Evolutionary conservation across 2,888 invertebrate species (phyloP).

Genomic region (Helleia helle): DNA sequence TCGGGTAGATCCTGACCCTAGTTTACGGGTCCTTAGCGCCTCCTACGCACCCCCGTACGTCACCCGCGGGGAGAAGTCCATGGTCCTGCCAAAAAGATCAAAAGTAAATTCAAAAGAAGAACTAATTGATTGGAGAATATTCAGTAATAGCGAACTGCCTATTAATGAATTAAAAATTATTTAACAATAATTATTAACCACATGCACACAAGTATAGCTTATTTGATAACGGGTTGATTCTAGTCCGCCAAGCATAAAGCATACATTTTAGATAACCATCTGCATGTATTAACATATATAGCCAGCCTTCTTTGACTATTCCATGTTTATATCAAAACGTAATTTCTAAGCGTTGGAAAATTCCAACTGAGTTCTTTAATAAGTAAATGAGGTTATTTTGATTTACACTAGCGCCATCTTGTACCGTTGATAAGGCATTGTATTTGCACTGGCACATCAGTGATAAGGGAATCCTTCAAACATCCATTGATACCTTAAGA

Average conservation of each 20-base stretch:
- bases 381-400: slow-evolving; percentile 67
- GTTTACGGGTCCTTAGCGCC: no score
- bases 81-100: no score
- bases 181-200: no score
- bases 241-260: not conserved
- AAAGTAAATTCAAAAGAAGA: no score
- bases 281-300: slow-evolving; percentile 10
- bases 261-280: slow-evolving; percentile 8
- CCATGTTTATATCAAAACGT: slow-evolving; percentile 7
- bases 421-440: slow-evolving; percentile 41
- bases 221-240: not conserved
- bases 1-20: no score
- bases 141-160: no score
- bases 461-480: slow-evolving; percentile 12
- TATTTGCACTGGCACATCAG: slow-evolving; percentile 45
- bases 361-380: slow-evolving; percentile 63
- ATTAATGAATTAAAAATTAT: no score
- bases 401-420: slow-evolving; percentile 60
- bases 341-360: slow-evolving; percentile 45
- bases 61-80: no score
- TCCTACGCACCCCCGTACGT: no score
- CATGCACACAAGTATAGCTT: no score
- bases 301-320: slow-evolving; percentile 5
- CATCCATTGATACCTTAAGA: slow-evolving; percentile 9
- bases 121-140: no score